phyloP scores from a whole-genome alignment of 2,113 vertebrate genomes.

The Xenopus borealis region DNA sequence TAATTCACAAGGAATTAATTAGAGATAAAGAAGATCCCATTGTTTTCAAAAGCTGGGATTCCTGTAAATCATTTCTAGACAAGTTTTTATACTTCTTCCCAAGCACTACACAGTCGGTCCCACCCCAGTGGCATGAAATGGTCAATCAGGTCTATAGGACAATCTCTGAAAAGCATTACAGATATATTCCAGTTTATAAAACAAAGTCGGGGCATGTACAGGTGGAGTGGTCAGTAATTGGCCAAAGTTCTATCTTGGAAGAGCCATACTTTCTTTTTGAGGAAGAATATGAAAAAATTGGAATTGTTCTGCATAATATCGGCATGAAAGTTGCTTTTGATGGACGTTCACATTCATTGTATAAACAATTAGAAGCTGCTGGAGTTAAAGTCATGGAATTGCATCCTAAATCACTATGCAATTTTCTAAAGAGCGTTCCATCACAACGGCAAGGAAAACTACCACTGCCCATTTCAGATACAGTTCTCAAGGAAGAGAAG shows the following conservation, averaged over 20 bases:
- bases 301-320: slow-evolving; percentile 42
- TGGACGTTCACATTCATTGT: slow-evolving; percentile 35
- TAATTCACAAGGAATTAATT: slow-evolving; percentile 46
- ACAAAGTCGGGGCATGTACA: not conserved
- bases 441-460: slow-evolving; percentile 55
- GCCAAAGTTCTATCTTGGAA: slow-evolving; percentile 18
- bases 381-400: slow-evolving; percentile 53
- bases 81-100: slow-evolving; percentile 68
- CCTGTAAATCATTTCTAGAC: not conserved
- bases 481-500: slow-evolving; percentile 53
- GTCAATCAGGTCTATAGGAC: slow-evolving; percentile 65
- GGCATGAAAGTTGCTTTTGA: slow-evolving; percentile 67
- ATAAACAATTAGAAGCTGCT: slow-evolving; percentile 53
- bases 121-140: slow-evolving; percentile 64
- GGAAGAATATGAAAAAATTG: not conserved
- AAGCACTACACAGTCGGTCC: slow-evolving; percentile 17
- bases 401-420: slow-evolving; percentile 52
- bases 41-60: fast-evolving
- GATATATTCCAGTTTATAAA: slow-evolving; percentile 65
- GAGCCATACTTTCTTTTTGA: slow-evolving; percentile 51
- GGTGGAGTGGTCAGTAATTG: slow-evolving; percentile 50
- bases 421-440: slow-evolving; percentile 62
- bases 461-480: slow-evolving; percentile 61
- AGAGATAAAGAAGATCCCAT: not conserved
- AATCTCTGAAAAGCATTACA: slow-evolving; percentile 49